Evolutionary conservation across 1,140 invertebrate genomes (phyloP).

Genomic region (Chrysoperla carnea): DNA sequence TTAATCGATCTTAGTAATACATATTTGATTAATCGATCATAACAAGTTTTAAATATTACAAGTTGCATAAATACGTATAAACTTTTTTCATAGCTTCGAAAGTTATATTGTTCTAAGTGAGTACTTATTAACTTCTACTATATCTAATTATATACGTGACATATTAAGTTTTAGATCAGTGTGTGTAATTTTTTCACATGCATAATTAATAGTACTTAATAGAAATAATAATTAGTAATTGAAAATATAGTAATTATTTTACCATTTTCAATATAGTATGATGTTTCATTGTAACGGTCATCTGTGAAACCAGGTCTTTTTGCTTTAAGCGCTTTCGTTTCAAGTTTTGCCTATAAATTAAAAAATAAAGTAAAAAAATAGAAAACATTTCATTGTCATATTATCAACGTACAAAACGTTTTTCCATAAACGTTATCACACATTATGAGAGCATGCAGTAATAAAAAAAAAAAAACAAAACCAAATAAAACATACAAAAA

Average conservation of each 20-base stretch:
- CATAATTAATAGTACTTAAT: too few species aligned
- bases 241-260: constrained; percentile 19
- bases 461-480: background rate
- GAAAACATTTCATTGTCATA: background rate
- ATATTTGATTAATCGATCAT: too few species aligned
- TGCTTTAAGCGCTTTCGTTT: constrained; percentile 83
- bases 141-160: too few species aligned
- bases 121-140: too few species aligned
- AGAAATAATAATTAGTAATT: too few species aligned
- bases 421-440: background rate
- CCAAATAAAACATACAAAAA: background rate
- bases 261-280: constrained; percentile 96
- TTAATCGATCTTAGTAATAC: too few species aligned
- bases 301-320: constrained; percentile 84
- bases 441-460: background rate
- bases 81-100: too few species aligned
- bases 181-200: too few species aligned
- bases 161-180: too few species aligned
- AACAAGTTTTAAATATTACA: too few species aligned
- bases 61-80: too few species aligned
- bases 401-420: background rate
- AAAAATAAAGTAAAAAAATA: constrained; percentile 10
- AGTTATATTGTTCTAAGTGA: too few species aligned
- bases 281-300: constrained; percentile 84
- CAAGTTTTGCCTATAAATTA: constrained; percentile 75